phyloP scores from a whole-genome alignment of 2,888 invertebrate species.

The Amorpha juglandis region DNA sequence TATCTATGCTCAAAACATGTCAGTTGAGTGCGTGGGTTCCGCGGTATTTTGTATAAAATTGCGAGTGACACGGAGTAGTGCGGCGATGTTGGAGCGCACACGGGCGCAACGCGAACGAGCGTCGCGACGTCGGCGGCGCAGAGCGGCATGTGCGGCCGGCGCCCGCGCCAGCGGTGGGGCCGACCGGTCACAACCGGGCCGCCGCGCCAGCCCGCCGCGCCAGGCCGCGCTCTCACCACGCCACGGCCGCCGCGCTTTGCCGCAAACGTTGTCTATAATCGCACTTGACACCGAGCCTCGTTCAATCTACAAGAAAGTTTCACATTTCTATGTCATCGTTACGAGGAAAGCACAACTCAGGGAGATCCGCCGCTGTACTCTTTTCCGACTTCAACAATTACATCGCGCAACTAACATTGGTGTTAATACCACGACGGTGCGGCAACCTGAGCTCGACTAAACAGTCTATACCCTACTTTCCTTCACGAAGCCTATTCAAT shows the following conservation, averaged over 20 bases:
- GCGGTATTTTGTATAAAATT: slow-evolving; percentile 54
- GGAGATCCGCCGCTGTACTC: slow-evolving; percentile 41
- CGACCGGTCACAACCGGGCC: slow-evolving; percentile 83
- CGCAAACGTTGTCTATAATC: slow-evolving; percentile 72
- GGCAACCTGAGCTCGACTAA: slow-evolving; percentile 41
- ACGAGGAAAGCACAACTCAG: slow-evolving; percentile 52
- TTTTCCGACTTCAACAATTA: slow-evolving; percentile 32
- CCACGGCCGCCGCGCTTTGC: slow-evolving; percentile 55
- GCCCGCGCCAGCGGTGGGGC: slow-evolving; percentile 71
- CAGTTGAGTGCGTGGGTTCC: slow-evolving; percentile 53
- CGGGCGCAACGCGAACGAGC: slow-evolving; percentile 71
- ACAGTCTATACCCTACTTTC: slow-evolving; percentile 36
- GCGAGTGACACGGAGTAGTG: slow-evolving; percentile 51
- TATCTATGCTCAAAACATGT: slow-evolving; percentile 63
- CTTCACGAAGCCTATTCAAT: slow-evolving; percentile 57
- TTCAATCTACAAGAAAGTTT: slow-evolving; percentile 79
- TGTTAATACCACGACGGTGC: slow-evolving; percentile 25
- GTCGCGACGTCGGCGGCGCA: slow-evolving; percentile 81
- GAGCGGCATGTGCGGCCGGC: slow-evolving; percentile 72
- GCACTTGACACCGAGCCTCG: slow-evolving; percentile 80
- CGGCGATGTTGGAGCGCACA: slow-evolving; percentile 55
- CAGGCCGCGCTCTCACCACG: slow-evolving; percentile 80
- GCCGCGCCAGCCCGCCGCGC: slow-evolving; percentile 82
- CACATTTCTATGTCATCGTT: slow-evolving; percentile 76
- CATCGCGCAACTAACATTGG: background rate